phyloP scores from a whole-genome alignment of 2,888 invertebrate species.

The Acleris literana region DNA sequence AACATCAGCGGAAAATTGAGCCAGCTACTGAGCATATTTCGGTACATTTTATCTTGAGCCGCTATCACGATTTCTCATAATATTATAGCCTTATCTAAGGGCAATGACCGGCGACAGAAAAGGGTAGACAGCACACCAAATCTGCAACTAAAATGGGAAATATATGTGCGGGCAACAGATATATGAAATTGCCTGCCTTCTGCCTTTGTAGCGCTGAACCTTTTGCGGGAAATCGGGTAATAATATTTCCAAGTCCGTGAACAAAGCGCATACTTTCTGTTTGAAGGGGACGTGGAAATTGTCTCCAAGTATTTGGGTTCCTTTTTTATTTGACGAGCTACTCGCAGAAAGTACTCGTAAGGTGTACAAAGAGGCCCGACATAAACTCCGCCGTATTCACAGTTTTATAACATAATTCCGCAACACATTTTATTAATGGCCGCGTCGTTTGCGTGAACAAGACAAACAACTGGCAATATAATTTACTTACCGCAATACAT shows the following conservation, averaged over 20 bases:
- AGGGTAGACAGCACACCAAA: slow-evolving; percentile 62
- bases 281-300: slow-evolving; percentile 62
- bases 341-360: neutral
- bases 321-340: slow-evolving; percentile 11
- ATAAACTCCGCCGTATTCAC: slow-evolving; percentile 12
- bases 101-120: slow-evolving; percentile 55
- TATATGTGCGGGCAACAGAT: slow-evolving; percentile 49
- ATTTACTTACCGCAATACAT: slow-evolving; percentile 39
- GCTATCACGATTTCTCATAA: slow-evolving; percentile 47
- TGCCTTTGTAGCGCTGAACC: slow-evolving; percentile 57
- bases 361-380: neutral
- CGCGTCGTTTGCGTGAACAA: slow-evolving; percentile 35
- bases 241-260: slow-evolving; percentile 75
- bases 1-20: slow-evolving; percentile 56
- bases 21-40: slow-evolving; percentile 50
- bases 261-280: slow-evolving; percentile 61
- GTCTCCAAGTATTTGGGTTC: slow-evolving; percentile 54
- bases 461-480: slow-evolving; percentile 40
- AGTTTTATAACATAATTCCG: slow-evolving; percentile 26
- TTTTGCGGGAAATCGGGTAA: slow-evolving; percentile 69
- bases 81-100: slow-evolving; percentile 45
- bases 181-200: slow-evolving; percentile 57
- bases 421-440: slow-evolving; percentile 28
- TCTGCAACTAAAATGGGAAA: slow-evolving; percentile 59
- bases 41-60: slow-evolving; percentile 43